These are phyloP conservation scores for Diglossa cyanea DNA, from an alignment of 2,797 vertebrate species.

Conservation along the genomic window DNA sequence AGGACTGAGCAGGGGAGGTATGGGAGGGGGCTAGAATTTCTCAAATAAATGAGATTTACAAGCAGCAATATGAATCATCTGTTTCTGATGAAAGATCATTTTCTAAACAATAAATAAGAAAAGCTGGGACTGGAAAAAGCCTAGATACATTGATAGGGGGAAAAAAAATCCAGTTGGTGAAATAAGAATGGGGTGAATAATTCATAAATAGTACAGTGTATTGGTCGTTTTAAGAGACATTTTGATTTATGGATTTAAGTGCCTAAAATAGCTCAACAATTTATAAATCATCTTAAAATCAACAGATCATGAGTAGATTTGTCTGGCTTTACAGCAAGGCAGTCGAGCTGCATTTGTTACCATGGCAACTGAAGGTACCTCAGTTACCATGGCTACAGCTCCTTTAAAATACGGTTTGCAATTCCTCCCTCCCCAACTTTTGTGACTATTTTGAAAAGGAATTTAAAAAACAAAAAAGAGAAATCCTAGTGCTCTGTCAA, in stretches of 20 bases:
- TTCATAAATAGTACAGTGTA: conserved; percentile 53
- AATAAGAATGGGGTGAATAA: conserved; percentile 60
- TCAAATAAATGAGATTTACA: not conserved
- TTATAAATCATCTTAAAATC: conserved; percentile 72
- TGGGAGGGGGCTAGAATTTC: not conserved
- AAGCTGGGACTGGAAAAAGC: not conserved
- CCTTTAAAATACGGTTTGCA: conserved; percentile 67
- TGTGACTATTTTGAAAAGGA: conserved; percentile 41
- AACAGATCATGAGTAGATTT: conserved; percentile 76
- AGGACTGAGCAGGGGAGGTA: not conserved
- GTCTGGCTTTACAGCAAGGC: conserved; percentile 73
- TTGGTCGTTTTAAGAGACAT: conserved; percentile 62
- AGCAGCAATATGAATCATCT: not conserved
- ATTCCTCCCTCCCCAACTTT: conserved; percentile 55
- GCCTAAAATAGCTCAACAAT: conserved; percentile 71
- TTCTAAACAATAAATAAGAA: conserved; percentile 5
- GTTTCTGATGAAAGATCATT: not conserved
- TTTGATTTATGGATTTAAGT: conserved; percentile 68
- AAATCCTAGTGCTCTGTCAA: not conserved
- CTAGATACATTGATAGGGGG: not conserved
- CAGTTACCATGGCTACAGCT: conserved; percentile 72
- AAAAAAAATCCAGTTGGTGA: not conserved
- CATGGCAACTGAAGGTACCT: conserved; percentile 74
- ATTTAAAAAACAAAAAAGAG: not conserved
- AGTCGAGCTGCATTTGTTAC: conserved; percentile 71